Evolutionary conservation across 1,140 invertebrate genomes (phyloP), one percentile per base, ranked within the genome.

Genomic region (Drosophila cardini): DNA sequence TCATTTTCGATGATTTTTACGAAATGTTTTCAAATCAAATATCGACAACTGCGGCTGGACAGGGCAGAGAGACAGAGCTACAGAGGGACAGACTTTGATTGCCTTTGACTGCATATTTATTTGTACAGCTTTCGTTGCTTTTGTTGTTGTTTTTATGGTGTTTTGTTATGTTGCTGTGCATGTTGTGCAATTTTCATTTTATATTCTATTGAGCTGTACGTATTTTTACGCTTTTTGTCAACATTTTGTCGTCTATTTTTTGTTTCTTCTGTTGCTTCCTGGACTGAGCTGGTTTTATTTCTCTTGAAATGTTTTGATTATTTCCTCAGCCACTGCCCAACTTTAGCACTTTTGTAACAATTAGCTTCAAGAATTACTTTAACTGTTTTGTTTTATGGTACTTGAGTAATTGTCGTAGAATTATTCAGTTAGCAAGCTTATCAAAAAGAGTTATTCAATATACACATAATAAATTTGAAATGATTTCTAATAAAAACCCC

Each of bases 1-100:
- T 50, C 57, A 73, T 80, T 84, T 64, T 71, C 63, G 72, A 40
- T 73, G 72, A 64, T 68, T 77, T 84, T 80, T 84, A 69, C 38
- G 77, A 83, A 84, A 85, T 85, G 81, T 84, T 84, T 84, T 85
- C 81, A 84, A 84, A 84, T 84, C 80, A 84, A 84, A 84, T 84
- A 84, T 84, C 76, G 80, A 78, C 78, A 84, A 83, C 83, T 70
- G 76, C 50, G 76, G 67, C 68, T 38, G 72, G 48, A 62, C 60
- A 11, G 45, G 26, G 36, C 46, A 61, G 48, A 26, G 42, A 40
- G 26, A 30, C 46, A 61, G 48, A 26, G 42, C 42, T 36, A 26
- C 55, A 56, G 43, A 60, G 13, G 50, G 55, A 62, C 72, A 76
- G 73, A 76, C 72, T 64, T 84, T 84, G 80, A 84, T 84, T 84